These are phyloP conservation scores for Octodonta nipae DNA, from an alignment of 2,888 invertebrate genomes.

Conservation along the genomic window DNA sequence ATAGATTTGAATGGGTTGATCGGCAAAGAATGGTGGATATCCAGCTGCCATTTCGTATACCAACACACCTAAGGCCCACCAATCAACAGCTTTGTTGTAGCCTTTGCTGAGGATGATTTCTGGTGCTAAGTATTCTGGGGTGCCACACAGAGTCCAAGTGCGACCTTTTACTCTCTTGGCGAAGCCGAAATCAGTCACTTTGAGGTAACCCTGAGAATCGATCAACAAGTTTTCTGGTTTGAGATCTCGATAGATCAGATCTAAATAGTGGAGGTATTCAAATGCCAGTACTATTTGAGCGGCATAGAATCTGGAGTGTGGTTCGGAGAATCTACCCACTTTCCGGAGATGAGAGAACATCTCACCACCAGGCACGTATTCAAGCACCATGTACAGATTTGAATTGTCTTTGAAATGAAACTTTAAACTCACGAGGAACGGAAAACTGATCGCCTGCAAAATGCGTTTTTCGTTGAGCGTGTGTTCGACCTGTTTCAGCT, in stretches of 20 bases:
- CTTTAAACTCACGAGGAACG: constrained; percentile 94
- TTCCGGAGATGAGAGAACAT: constrained; percentile 99
- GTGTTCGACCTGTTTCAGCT: constrained; percentile 99
- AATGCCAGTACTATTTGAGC: constrained; percentile 98
- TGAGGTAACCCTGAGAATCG: constrained; percentile 90
- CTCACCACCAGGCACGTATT: constrained; percentile 98
- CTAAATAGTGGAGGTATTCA: constrained; percentile 97
- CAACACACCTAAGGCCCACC: constrained; percentile 96
- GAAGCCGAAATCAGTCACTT: constrained; percentile 99
- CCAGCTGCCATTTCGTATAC: constrained; percentile 99
- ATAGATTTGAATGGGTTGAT: constrained; percentile 99
- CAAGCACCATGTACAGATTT: constrained; percentile 98
- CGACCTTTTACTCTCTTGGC: constrained; percentile 98
- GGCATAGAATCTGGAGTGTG: constrained; percentile 96
- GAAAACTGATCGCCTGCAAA: constrained; percentile 96
- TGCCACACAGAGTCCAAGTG: constrained; percentile 99
- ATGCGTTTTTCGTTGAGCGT: constrained; percentile 98
- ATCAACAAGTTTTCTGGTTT: constrained; percentile 96
- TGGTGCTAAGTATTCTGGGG: constrained; percentile 88
- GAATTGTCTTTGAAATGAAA: constrained; percentile 99
- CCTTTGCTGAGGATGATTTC: constrained; percentile 83
- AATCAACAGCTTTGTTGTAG: constrained; percentile 98
- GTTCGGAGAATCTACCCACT: constrained; percentile 78
- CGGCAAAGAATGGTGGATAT: constrained; percentile 99
- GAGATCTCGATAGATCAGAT: constrained; percentile 96